phyloP scores from a whole-genome alignment of 2,797 vertebrate genomes.

The Alca torda region DNA sequence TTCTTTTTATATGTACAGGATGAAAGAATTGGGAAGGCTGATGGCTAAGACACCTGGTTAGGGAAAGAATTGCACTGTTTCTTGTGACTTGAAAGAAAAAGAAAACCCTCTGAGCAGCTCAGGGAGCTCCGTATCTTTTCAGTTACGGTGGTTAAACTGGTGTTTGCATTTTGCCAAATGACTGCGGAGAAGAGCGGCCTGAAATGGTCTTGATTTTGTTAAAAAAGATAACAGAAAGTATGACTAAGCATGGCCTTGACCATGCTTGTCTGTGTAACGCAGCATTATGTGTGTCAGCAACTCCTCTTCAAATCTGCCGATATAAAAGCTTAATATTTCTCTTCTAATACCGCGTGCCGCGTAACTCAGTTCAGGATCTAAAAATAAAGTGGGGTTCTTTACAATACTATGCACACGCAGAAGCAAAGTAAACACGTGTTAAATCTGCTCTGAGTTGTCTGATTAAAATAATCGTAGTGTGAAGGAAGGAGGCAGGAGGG shows the following conservation, averaged over 20 bases:
- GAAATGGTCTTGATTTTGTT: neutral
- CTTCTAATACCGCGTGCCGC: neutral
- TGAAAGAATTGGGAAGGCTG: neutral
- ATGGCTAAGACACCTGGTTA: neutral
- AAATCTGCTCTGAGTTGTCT: neutral
- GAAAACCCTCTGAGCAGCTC: neutral
- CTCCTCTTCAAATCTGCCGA: neutral
- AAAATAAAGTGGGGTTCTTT: neutral
- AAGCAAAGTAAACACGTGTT: neutral
- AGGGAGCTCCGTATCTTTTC: neutral
- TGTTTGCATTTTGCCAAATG: neutral
- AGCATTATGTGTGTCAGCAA: neutral
- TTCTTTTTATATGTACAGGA: neutral
- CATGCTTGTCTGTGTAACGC: neutral
- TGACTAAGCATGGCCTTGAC: neutral
- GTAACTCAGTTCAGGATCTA: neutral
- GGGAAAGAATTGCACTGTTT: neutral
- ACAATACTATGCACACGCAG: neutral
- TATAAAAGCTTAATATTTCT: neutral
- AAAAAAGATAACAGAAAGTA: neutral
- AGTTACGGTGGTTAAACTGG: fast-evolving
- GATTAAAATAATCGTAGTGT: conserved; percentile 8
- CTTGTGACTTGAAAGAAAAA: neutral
- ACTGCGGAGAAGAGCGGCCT: neutral
- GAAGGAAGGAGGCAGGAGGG: conserved; percentile 14